Percentiles rank a stretch among this genome's conserved stretches.
phyloP scores from a whole-genome alignment of 2,888 invertebrate genomes.

The Temnothorax unifasciatus region DNA sequence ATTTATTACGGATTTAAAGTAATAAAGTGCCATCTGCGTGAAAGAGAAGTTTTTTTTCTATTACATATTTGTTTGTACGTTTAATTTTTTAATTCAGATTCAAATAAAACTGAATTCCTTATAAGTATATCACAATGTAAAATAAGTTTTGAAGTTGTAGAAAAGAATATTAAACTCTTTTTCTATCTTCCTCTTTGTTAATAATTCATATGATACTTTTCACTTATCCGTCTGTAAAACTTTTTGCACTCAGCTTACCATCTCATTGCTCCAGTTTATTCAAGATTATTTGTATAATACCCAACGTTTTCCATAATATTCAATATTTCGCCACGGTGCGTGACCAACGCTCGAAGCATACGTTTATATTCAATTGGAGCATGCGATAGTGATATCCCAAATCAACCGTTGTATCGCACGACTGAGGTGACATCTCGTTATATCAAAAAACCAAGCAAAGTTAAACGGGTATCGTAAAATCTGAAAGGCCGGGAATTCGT shows the following conservation, averaged over 20 bases:
- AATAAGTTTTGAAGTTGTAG: conserved; percentile 9
- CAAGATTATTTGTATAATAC: conserved; percentile 45
- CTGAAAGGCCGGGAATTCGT: background rate
- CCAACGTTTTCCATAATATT: conserved; percentile 35
- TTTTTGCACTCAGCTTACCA: conserved; percentile 31
- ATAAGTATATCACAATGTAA: background rate
- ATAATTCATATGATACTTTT: conserved; percentile 36
- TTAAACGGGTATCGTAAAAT: conserved; percentile 28
- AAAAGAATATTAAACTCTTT: conserved; percentile 29
- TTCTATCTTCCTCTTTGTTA: conserved; percentile 4
- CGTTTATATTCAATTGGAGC: background rate
- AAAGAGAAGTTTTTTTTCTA: background rate
- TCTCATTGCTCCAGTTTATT: conserved; percentile 28
- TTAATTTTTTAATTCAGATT: conserved; percentile 10
- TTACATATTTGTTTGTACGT: background rate
- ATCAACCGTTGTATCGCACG: background rate
- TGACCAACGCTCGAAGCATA: background rate
- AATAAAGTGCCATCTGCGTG: background rate
- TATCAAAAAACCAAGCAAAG: conserved; percentile 6
- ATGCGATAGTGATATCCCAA: background rate
- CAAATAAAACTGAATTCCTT: conserved; percentile 1
- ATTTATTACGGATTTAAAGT: background rate
- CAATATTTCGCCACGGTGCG: background rate
- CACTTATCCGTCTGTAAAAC: conserved; percentile 30
- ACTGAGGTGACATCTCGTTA: background rate